A percentile compares a stretch with the other conserved stretches of the same genome.
phyloP scores from a whole-genome alignment of 2,113 vertebrate species.

The Galemys pyrenaicus region DNA sequence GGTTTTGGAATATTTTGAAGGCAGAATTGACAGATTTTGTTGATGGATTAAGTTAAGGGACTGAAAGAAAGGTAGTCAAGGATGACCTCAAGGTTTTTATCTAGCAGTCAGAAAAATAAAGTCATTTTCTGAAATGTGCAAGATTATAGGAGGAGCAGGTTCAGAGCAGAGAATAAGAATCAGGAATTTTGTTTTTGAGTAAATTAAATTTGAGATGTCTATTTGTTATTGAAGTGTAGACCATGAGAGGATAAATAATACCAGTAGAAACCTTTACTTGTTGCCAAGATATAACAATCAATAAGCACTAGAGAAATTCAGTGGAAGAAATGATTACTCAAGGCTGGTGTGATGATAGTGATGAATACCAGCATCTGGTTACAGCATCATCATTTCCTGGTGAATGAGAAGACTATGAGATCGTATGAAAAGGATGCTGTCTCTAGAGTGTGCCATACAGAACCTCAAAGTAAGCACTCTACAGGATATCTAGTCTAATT shows the following conservation, averaged over 20 bases:
- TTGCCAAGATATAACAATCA: not conserved
- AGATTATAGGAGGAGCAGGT: not conserved
- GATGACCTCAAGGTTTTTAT: not conserved
- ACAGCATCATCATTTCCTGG: not conserved
- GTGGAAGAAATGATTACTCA: not conserved
- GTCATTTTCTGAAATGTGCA: not conserved
- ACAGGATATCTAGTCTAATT: conserved; percentile 2
- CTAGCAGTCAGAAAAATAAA: conserved; percentile 40
- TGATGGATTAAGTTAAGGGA: not conserved
- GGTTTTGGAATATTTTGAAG: conserved; percentile 33
- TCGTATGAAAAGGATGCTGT: not conserved
- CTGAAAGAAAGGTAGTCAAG: conserved; percentile 15
- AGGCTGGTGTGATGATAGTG: not conserved
- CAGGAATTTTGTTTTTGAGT: conserved; percentile 39
- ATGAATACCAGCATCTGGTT: not conserved
- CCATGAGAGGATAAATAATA: not conserved
- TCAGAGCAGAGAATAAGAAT: conserved; percentile 7
- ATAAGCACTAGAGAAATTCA: not conserved
- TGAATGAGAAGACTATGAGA: not conserved
- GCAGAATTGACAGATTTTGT: conserved; percentile 11
- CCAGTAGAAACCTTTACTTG: not conserved
- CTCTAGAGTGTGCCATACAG: not conserved
- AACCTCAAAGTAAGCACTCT: conserved; percentile 27
- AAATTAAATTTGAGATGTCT: not conserved
- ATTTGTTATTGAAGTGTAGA: conserved; percentile 19